Conservation (phyloP, 1,140 invertebrate genomes). For the Druon quercuslanigerum region DNA sequence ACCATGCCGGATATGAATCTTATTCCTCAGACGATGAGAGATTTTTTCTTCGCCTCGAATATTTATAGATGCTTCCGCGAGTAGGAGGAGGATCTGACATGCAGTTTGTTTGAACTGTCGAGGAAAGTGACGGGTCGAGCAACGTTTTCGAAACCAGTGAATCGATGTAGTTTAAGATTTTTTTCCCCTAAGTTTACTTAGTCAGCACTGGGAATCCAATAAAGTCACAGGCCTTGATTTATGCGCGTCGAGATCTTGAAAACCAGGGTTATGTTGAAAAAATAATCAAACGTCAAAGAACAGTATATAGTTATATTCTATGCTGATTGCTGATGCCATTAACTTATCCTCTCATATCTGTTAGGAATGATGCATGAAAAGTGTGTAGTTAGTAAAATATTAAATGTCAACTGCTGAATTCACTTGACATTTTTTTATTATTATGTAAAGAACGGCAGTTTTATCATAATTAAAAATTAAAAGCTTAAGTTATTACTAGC, state of each 20-base stretch:
- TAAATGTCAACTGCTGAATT: too few relatives aligned
- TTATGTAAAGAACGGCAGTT: too few relatives aligned
- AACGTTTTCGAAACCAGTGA: constrained; percentile 58
- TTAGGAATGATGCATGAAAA: too few relatives aligned
- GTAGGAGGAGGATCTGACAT: constrained; percentile 53
- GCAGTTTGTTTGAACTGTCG: constrained; percentile 71
- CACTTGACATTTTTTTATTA: too few relatives aligned
- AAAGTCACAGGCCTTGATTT: constrained; percentile 55
- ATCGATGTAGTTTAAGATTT: constrained; percentile 37
- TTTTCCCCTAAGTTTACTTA: constrained; percentile 50
- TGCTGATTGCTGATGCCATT: neutral
- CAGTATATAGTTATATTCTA: neutral
- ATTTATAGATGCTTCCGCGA: constrained; percentile 55
- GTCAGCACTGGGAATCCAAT: constrained; percentile 49
- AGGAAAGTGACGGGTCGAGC: constrained; percentile 58
- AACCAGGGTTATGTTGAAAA: neutral
- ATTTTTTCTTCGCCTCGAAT: constrained; percentile 37
- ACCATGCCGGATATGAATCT: constrained; percentile 5
- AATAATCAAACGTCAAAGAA: constrained; percentile 21
- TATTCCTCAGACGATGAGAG: neutral
- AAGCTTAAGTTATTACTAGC: too few relatives aligned
- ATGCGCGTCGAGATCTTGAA: constrained; percentile 10
- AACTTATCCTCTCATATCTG: neutral
- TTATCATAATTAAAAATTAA: too few relatives aligned
- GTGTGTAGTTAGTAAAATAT: too few relatives aligned